Evolutionary conservation across 1,140 invertebrate genomes (phyloP).

Genomic region (Hylaeus anthracinus): DNA sequence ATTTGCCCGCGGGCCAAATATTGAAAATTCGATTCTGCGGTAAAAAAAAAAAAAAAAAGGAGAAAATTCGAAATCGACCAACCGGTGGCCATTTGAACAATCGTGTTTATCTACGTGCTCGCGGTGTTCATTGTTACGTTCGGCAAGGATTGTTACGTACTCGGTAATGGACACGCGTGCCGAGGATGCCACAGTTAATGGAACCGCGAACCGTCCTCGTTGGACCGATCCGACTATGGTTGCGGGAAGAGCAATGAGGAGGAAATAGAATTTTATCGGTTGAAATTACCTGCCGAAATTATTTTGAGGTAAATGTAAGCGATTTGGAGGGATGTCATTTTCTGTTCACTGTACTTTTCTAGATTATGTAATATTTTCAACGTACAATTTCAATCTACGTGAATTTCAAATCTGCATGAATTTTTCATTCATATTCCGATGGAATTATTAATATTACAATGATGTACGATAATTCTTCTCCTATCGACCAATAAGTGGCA

Average conservation of each 20-base stretch:
- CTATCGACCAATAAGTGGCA: too few species aligned
- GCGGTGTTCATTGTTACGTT: not conserved
- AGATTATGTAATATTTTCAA: too few species aligned
- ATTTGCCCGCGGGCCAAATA: conserved; percentile 13
- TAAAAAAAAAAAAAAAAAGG: not conserved
- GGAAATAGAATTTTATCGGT: not conserved
- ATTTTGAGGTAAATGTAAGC: too few species aligned
- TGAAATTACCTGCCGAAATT: not conserved
- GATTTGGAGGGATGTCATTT: too few species aligned
- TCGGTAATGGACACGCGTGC: conserved; percentile 39
- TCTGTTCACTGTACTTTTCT: too few species aligned
- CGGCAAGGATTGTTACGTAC: not conserved
- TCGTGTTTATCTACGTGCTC: not conserved
- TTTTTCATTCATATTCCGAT: too few species aligned
- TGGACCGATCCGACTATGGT: conserved; percentile 1
- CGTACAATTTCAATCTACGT: too few species aligned
- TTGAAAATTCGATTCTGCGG: not conserved
- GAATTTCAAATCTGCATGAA: too few species aligned
- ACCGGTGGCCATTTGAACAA: not conserved
- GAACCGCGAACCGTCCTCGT: conserved; percentile 9
- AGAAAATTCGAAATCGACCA: not conserved
- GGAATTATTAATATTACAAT: too few species aligned
- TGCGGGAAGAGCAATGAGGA: not conserved
- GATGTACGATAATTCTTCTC: too few species aligned
- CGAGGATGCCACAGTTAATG: conserved; percentile 46